These are phyloP conservation scores for Wasmannia auropunctata DNA, from an alignment of 1,140 invertebrate genomes.

Conservation along the genomic window DNA sequence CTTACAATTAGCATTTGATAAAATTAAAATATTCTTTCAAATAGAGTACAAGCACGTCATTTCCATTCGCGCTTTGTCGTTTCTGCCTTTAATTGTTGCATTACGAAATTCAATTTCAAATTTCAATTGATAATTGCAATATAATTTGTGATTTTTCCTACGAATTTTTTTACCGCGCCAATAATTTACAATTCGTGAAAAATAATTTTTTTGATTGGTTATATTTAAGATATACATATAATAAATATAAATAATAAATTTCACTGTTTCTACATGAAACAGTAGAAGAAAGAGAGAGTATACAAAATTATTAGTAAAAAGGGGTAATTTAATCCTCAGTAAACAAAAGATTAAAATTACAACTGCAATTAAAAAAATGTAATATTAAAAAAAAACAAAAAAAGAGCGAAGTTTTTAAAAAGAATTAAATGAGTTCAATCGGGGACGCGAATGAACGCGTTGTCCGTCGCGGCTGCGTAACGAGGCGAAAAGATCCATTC, in stretches of 20 bases:
- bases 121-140: neutral
- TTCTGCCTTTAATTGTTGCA: neutral
- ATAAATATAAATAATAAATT: neutral
- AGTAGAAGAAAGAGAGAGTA: neutral
- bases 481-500: constrained; percentile 51
- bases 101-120: neutral
- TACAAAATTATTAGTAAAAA: neutral
- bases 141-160: neutral
- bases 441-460: constrained; percentile 19
- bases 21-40: neutral
- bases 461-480: constrained; percentile 46
- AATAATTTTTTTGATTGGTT: neutral
- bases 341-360: neutral
- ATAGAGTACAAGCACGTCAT: neutral
- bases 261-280: neutral
- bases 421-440: neutral
- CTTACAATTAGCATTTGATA: neutral
- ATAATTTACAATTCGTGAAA: neutral
- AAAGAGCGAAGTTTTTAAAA: no score
- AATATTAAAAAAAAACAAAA: neutral
- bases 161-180: neutral
- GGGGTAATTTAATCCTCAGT: neutral
- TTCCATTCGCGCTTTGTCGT: neutral
- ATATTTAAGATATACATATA: neutral
- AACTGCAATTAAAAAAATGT: neutral